These are phyloP conservation scores for Pteruthius melanotis DNA, from an alignment of 2,113 vertebrate genomes.

Conservation along the genomic window DNA sequence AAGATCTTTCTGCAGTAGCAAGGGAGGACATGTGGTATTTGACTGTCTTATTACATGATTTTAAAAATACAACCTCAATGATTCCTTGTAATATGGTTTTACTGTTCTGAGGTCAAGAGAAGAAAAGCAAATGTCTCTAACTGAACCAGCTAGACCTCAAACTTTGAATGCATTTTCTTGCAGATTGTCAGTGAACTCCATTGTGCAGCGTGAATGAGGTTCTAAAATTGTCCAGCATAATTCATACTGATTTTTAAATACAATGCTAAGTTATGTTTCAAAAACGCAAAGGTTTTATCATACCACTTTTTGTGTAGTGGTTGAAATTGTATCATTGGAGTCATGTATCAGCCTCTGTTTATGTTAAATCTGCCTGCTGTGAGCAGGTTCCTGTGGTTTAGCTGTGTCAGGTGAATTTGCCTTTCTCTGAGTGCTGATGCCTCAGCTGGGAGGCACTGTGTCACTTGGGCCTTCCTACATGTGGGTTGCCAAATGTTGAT, in stretches of 20 bases:
- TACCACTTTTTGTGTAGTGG: neutral
- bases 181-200: neutral
- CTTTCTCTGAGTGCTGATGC: neutral
- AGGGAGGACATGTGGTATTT: neutral
- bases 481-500: neutral
- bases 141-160: neutral
- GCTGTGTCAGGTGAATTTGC: neutral
- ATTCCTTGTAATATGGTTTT: neutral
- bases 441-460: neutral
- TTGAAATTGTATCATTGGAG: neutral
- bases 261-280: neutral
- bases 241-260: neutral
- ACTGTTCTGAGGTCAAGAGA: neutral
- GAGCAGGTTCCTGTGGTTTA: neutral
- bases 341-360: neutral
- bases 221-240: neutral
- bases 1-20: neutral
- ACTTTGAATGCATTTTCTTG: neutral
- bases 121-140: neutral
- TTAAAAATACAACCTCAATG: neutral
- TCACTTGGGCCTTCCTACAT: neutral
- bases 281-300: neutral
- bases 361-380: neutral
- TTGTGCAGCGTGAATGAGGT: neutral
- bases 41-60: neutral